phyloP scores from a whole-genome alignment of 2,113 vertebrate species.

The Nycticebus coucang region DNA sequence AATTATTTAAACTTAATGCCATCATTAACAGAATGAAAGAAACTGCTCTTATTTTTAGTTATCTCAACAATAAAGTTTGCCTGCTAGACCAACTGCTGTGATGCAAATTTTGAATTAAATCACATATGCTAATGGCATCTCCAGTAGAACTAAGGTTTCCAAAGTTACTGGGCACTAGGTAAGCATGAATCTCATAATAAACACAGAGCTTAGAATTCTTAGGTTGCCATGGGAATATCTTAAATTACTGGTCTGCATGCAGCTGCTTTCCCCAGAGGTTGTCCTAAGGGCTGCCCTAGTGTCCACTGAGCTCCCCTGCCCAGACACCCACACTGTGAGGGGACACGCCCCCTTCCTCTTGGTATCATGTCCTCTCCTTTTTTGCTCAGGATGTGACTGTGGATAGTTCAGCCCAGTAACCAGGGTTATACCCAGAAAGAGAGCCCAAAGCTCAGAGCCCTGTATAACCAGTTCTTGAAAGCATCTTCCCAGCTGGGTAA shows the following conservation, averaged over 20 bases:
- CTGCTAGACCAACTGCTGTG: background rate
- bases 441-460: background rate
- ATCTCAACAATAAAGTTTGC: background rate
- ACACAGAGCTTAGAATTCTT: background rate
- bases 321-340: fast-evolving
- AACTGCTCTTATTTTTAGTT: background rate
- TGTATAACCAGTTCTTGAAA: fast-evolving
- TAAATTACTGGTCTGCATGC: background rate
- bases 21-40: background rate
- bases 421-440: no score
- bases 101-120: background rate
- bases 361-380: no score
- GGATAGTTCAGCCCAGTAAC: background rate
- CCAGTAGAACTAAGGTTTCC: background rate
- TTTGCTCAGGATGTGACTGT: no score
- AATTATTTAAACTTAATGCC: background rate
- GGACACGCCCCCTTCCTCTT: no score
- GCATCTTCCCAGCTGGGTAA: no score
- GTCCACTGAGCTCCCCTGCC: fast-evolving
- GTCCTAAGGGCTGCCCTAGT: fast-evolving
- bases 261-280: background rate
- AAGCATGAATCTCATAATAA: background rate
- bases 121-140: background rate
- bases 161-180: background rate
- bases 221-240: background rate